Base-by-base conservation (phyloP, 2,113 vertebrate genomes). In the Nycticryphes semicollaris region DNA sequence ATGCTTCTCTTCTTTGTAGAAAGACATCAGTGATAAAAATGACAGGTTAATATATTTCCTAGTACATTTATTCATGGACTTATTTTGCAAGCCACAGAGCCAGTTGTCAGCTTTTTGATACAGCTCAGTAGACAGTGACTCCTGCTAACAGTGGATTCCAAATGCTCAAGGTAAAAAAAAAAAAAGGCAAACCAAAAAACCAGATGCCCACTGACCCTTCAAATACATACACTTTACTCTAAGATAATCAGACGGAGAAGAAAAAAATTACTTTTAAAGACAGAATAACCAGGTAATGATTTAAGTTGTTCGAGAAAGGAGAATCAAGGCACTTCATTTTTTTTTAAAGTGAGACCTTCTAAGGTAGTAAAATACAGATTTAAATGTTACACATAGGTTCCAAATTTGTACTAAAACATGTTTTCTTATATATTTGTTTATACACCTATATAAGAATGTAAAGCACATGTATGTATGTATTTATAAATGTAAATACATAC, bases 31-130 rank as follows among this genome's bases (percentile, higher is more conserved):
- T 97, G 79, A 97, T 89, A 77, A 94, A 96, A 97, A 96, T 93
- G 79, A 85, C 87, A 97, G 69, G 68, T 79, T 95, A 97, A 96
- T 97, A 35, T 95, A 93, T 90, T 94, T 96, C 57, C 86, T 93
- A 85, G 67, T 45, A 37, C 33, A 92, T 94, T 94, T 97, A 96
- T 96, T 94, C 62, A 89, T 82, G 69, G 80, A 50, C 60, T 97
- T 96, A 97, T 91, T 98, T 97, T 97, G 60, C 50, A 94, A 96
- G 79, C 53, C 84, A 88, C 16, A 87, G 76, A 96, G 79, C 47
- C 74, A 96, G 80, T 84, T 92, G 64, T 89, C 92, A 97, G 63
- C 24, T 73, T 91, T 76, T 90, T 85, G 87, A 92, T 90, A 92
- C 22, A 95, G 60, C 56, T 97, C 89, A 96, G 60, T 69, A 68